Base-by-base conservation (phyloP, 2,113 vertebrate genomes). In the Panurus biarmicus region DNA sequence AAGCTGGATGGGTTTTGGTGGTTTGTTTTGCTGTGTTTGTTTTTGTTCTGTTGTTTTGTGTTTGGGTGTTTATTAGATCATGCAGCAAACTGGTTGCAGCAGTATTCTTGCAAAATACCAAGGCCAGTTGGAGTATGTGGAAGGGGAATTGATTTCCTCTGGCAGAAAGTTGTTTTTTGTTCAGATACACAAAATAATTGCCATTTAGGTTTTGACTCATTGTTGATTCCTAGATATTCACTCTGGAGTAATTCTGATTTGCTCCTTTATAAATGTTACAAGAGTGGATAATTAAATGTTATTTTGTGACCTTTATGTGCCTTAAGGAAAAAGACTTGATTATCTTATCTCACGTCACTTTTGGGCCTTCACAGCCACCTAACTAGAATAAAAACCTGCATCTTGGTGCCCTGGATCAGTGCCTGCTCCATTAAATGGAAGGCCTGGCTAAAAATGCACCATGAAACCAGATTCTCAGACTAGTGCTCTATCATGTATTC, bases 281-380 rank as follows among this genome's bases (percentile, higher is more conserved):
- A 90, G 64, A 81, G 44, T 80, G 85, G 33, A 64, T 94, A 94
- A 95, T 94, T 95, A 95, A 91, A 93, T 95, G 93, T 95, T 95
- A 94, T 90, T 96, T 94, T 94, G 60, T 95, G 94, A 96, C 93
- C 90, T 97, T 97, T 95, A 88, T 86, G 88, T 93, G 82, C 87
- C 90, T 95, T 81, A 97, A 97, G 94, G 93, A 95, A 80, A 88
- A 56, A 88, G 79, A 81, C 44, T n/a, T 14, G 36, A 91, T 95
- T 91, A 50, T 95, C 74, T 94, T 91, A 42, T 93, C 70, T 95
- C 23, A 0, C 1, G 9, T 94, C 69, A 69, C 91, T 97, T 93
- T 77, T 88, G 83, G 86, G 87, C 61, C 79, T 86, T 72, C 3
- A 0, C 38, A 93, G 14, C 60, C 69, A 54, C 65, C n/a, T 90